Percentiles rank a stretch among this genome's conserved stretches.
Evolutionary conservation across 1,140 invertebrate genomes (phyloP).

Genomic region (Rhyzopertha dominica): DNA sequence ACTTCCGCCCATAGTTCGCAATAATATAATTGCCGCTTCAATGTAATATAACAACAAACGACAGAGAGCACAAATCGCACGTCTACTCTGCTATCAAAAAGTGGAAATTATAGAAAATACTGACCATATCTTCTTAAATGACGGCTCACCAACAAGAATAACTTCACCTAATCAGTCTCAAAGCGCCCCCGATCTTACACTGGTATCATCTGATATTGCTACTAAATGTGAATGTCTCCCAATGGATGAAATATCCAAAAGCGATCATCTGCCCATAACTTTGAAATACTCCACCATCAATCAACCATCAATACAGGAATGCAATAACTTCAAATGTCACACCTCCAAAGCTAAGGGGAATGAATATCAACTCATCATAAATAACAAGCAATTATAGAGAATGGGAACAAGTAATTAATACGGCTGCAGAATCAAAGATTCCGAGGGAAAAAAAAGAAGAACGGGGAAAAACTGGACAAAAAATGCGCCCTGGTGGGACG

Average conservation of each 20-base stretch:
- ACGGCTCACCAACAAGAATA: conserved; percentile 8
- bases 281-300: background rate
- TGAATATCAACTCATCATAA: background rate
- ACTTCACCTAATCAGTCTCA: background rate
- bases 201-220: background rate
- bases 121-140: conserved; percentile 2
- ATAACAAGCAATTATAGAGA: no score
- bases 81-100: no score
- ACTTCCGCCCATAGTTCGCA: no score
- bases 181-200: conserved; percentile 4
- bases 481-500: no score
- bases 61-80: no score
- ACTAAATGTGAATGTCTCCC: background rate
- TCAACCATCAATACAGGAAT: background rate
- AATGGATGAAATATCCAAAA: background rate
- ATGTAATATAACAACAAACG: no score
- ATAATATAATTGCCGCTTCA: no score
- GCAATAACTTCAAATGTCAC: background rate
- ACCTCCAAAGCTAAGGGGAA: background rate
- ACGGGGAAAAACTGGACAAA: no score
- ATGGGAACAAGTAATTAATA: no score
- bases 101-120: background rate
- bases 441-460: no score
- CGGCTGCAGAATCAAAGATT: no score
- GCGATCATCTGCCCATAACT: conserved; percentile 9